These are phyloP conservation scores for Galago senegalensis DNA, from an alignment of 2,797 vertebrate genomes.

Conservation along the genomic window DNA sequence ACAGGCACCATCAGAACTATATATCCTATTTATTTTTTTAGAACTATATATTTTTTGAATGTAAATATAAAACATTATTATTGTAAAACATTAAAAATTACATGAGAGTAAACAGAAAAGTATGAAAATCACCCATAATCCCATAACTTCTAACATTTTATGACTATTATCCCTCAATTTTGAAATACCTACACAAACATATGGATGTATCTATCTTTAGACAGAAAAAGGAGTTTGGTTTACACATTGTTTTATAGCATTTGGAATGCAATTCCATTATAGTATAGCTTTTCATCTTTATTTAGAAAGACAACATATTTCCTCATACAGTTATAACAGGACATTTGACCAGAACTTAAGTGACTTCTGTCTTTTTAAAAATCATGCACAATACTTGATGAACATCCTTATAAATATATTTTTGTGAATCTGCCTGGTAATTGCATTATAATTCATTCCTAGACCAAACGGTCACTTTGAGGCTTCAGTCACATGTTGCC, in stretches of 20 bases:
- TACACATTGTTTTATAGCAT: neutral
- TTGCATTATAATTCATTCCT: slow-evolving; percentile 20
- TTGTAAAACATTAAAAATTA: slow-evolving; percentile 46
- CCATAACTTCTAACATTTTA: neutral
- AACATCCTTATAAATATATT: neutral
- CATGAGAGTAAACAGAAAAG: neutral
- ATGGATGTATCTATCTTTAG: neutral
- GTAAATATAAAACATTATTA: slow-evolving; percentile 27
- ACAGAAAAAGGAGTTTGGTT: neutral
- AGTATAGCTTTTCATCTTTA: neutral
- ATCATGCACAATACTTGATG: neutral
- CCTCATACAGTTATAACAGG: neutral
- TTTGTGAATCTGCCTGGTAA: neutral
- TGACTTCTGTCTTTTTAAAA: slow-evolving; percentile 3
- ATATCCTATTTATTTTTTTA: no score
- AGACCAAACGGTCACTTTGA: neutral
- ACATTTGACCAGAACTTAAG: neutral
- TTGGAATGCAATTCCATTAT: neutral
- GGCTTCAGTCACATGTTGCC: neutral
- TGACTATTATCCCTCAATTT: neutral
- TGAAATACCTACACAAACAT: slow-evolving; percentile 17
- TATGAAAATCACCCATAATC: neutral
- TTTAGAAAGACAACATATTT: neutral
- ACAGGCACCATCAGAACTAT: no score
- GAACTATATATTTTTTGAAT: neutral